Base-by-base conservation (phyloP, 2,113 vertebrate genomes). In the Sciurus niger region DNA sequence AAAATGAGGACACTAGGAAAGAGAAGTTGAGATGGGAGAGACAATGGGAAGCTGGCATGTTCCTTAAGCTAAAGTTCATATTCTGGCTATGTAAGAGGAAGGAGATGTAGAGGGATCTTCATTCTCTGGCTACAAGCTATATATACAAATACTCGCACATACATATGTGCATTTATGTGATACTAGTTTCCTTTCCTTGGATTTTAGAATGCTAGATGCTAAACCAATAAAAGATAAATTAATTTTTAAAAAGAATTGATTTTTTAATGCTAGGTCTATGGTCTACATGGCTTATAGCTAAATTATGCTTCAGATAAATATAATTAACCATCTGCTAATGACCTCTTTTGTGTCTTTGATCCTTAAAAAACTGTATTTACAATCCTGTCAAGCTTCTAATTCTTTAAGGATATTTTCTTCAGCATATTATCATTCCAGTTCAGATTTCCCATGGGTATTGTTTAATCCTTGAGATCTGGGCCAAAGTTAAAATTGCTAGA, bases 261-360 rank as follows among this genome's bases (percentile, higher is more conserved):
- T 72, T 53, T 93, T 89, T 80, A 92, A 6, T 58, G 24, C 22
- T 92, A 70, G 20, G 40, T 63, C 94, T 83, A 91, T 60, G n/a
- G 25, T 37, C 72, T 87, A n/a, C 43, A 37, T 73, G 37, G 72
- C 28, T 73, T n/a, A 30, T 43, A 79, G 24, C 72, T 92, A 93
- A 89, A 93, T 74, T 94, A 89, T 58, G 28, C 32, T 92, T 96
- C 79, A 65, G n/a, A 37, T 85, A 30, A 37, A 63, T 93, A 55
- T 77, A 43, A 83, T 78, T 95, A 91, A 37, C 8, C 72, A 76
- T 86, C 43, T 74, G 37, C 79, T 89, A 89, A 91, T 53, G 43
- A 1, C 22, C 95, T 83, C 24, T 40, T 46, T 93, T 80, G 83
- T 92, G 2, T 65, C 72, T 87, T 55, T 43, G 6, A 76, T 93